These are phyloP conservation scores for Alcedo atthis DNA, from an alignment of 2,797 vertebrate genomes.

Conservation along the genomic window DNA sequence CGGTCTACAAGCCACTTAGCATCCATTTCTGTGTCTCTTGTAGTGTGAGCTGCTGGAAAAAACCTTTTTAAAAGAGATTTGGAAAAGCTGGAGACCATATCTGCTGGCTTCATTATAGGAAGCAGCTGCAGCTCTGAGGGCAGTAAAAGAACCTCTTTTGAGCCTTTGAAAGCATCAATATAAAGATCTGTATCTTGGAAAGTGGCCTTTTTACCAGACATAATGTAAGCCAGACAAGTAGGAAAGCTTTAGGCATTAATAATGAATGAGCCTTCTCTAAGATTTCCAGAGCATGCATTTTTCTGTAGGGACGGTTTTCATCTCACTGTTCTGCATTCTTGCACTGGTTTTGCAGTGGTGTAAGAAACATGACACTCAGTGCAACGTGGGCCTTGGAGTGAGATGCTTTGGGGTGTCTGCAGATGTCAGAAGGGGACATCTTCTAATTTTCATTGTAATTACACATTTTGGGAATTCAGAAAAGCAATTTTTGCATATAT, in stretches of 20 bases:
- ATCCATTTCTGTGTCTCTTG: background rate
- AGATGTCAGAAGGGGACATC: background rate
- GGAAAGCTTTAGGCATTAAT: conserved; percentile 59
- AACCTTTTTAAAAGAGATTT: conserved; percentile 8
- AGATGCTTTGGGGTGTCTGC: background rate
- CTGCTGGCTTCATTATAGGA: conserved; percentile 21
- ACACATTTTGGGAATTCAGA: background rate
- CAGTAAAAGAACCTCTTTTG: conserved; percentile 38
- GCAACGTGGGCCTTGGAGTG: background rate
- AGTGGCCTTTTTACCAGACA: conserved; percentile 51
- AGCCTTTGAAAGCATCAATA: conserved; percentile 61
- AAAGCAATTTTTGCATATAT: background rate
- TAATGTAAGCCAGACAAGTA: conserved; percentile 40
- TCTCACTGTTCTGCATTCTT: conserved; percentile 27
- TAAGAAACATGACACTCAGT: background rate
- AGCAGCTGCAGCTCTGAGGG: conserved; percentile 2
- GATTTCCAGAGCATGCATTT: background rate
- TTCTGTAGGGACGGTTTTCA: conserved; percentile 2
- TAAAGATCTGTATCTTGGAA: conserved; percentile 63
- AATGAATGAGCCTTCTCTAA: conserved; percentile 62
- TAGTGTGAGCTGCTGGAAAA: background rate
- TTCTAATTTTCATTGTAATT: background rate
- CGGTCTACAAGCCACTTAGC: background rate
- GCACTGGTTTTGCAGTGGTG: conserved; percentile 33
- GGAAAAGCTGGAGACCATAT: background rate